Base-by-base conservation (phyloP, 2,888 invertebrate genomes). In the Mechanitis mazaeus region DNA sequence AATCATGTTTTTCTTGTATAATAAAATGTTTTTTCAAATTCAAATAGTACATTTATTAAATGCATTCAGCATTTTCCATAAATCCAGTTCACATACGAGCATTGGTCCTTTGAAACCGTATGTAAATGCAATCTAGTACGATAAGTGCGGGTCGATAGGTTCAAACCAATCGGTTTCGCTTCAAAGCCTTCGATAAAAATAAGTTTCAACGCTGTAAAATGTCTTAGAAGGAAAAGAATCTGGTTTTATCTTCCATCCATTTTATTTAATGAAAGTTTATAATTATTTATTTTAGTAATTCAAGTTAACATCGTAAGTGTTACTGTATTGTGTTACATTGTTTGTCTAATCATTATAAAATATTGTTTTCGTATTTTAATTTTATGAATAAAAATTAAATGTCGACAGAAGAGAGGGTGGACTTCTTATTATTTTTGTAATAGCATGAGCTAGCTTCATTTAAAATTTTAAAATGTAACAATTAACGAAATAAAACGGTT, bases 21-120 rank as follows among this genome's bases (percentile, higher is more conserved):
- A 62, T 58, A 58, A 66, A 60, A 56, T 62, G 28, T 55, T 54
- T 62, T 58, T 61, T 20, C 20, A 20, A 20, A 20, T 20, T 46
- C 56, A 60, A 58, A 59, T 58, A 53, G 45, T 60, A 35, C 57
- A 58, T 60, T 60, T 58, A 12, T 42, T 46, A 57, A 59, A 55
- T 20, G 45, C 55, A 64, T 54, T 62, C 60, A 62, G 61, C 62
- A 60, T 64, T 60, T 60, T 58, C 53, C 63, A 63, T 64, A 65
- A 68, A 61, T 65, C 61, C 58, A 60, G 61, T 64, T 65, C 56
- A 65, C 66, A 61, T 60, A 66, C 62, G 63, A 65, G 63, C 64
- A 66, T 57, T 68, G 63, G 60, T 64, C 58, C 65, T 66, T 68
- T 65, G 64, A 68, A 64, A 64, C 63, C 64, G 57, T 66, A 66